Conservation (phyloP, 2,888 invertebrate genomes). For the Zootermopsis nevadensis region DNA sequence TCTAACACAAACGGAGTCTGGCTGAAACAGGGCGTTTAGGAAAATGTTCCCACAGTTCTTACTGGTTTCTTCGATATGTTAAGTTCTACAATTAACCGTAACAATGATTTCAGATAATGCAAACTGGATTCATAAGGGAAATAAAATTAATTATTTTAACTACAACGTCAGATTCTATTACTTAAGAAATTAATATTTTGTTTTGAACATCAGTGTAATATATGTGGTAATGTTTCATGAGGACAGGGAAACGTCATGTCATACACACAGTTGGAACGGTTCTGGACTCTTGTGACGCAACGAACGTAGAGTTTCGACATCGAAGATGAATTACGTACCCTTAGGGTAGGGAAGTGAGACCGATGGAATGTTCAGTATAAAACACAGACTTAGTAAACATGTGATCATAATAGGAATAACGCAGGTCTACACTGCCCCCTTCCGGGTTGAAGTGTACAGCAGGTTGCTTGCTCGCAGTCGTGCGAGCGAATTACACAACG, state of each 20-base stretch:
- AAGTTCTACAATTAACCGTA: no score
- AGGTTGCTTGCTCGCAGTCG: background rate
- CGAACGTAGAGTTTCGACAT: background rate
- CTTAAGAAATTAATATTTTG: no score
- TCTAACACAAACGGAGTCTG: no score
- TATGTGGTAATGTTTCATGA: no score
- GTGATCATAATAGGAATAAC: constrained; percentile 3
- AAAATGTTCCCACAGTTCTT: background rate
- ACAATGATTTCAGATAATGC: no score
- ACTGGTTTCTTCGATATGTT: no score
- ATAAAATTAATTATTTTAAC: no score
- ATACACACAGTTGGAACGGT: background rate
- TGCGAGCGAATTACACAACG: background rate
- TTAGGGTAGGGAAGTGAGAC: constrained; percentile 16
- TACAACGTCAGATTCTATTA: no score
- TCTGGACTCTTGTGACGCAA: background rate
- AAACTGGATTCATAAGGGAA: no score
- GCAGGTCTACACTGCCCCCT: constrained; percentile 8
- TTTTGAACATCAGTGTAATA: no score
- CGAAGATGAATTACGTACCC: background rate
- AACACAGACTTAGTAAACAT: background rate
- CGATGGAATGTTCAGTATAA: background rate
- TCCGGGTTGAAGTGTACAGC: background rate
- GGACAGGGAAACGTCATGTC: no score
- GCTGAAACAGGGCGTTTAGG: background rate